Base-by-base conservation (phyloP, 1,140 invertebrate species). In the Pomacea maculata region DNA sequence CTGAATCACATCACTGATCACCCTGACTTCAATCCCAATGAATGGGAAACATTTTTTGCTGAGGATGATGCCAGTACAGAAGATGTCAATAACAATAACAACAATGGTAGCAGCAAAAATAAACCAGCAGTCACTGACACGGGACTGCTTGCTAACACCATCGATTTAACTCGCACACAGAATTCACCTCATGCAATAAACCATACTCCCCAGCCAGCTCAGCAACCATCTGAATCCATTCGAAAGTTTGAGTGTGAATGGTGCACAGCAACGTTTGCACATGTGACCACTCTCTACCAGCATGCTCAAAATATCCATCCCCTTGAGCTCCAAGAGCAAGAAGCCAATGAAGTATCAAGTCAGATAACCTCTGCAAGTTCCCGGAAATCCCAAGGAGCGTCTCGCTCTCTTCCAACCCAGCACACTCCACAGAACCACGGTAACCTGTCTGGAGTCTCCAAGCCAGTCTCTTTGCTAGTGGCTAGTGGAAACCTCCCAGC, bases 231-330 rank as follows among this genome's bases (percentile, higher is more conserved):
- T 10, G 14, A 21, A 21, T 15, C 9, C 25, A 7, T 67, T 54
- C 76, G 65, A 34, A 72, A 79, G 74, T 86, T 86, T 54, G 82
- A 81, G 7, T 90, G 89, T 85, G 87, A 90, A 75, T 90, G 89
- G 89, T 90, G 89, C 75, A 73, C 82, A n/a, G 85, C 87, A 21
- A 83, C 82, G 68, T 89, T 89, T 83, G 85, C 83, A 25, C 87
- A 88, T 80, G 67, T 89, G 7, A 82, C 83, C 11, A 85, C 85
- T 6, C 80, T 89, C 0, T 88, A 88, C 77, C 86, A 88, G 52
- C 89, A 90, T 82, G 86, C 85, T n/a, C 78, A 79, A 25, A 77
- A 80, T 57, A 80, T 83, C 11, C 89, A 90, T 82, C 89, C 89
- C 12, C 78, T 80, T 21, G 84, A 89, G 65, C 81, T 88, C 17